Evolutionary conservation across 2,797 vertebrate genomes (phyloP).

Genomic region (Oceanodroma leucorhoa): DNA sequence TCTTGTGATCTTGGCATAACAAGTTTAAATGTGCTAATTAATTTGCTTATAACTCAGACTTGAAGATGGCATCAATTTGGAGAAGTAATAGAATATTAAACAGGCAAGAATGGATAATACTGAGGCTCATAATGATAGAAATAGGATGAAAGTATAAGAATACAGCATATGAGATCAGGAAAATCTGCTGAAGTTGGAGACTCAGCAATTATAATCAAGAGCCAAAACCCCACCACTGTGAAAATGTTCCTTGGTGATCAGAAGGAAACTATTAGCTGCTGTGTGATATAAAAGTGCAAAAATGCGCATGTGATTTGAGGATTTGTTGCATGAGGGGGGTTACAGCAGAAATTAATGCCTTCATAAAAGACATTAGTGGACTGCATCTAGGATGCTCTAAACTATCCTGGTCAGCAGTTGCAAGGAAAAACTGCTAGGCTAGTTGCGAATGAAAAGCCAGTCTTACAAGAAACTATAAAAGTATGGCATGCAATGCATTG

Average conservation of each 20-base stretch:
- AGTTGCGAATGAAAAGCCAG: not conserved
- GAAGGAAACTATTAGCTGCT: not conserved
- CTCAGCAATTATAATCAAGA: not conserved
- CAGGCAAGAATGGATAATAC: not conserved
- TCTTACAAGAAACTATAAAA: not conserved
- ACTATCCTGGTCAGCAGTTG: not conserved
- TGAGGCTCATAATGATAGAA: not conserved
- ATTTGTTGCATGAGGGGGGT: not conserved
- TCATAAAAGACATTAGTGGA: not conserved
- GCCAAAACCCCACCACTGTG: not conserved
- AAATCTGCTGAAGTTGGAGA: not conserved
- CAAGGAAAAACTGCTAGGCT: not conserved
- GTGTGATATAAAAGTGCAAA: not conserved
- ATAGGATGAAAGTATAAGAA: not conserved
- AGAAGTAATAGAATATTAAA: not conserved
- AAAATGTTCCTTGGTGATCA: not conserved
- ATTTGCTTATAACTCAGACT: conserved; percentile 21
- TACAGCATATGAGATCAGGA: not conserved
- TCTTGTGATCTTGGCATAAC: not conserved
- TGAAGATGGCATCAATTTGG: conserved; percentile 22
- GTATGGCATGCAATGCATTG: not conserved
- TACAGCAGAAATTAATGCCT: not conserved
- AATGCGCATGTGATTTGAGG: not conserved
- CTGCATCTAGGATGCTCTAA: not conserved
- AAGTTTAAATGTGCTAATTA: conserved; percentile 44